These are phyloP conservation scores for Notodonta ziczac DNA, from an alignment of 2,888 invertebrate species.

Conservation along the genomic window DNA sequence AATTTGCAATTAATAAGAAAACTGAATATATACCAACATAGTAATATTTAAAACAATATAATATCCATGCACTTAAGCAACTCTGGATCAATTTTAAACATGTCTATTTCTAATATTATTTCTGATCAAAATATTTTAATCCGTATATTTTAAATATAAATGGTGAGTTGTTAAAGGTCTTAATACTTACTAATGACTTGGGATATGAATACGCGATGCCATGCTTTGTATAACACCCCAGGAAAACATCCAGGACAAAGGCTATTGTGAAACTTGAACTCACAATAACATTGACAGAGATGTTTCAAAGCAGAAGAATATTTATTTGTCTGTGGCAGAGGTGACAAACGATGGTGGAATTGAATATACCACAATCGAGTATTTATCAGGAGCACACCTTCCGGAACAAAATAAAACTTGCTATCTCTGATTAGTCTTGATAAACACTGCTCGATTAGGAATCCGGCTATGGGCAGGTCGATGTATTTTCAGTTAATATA, in stretches of 20 bases:
- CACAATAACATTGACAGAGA: conserved; percentile 19
- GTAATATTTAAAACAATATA: no score
- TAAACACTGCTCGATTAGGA: not conserved
- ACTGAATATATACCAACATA: no score
- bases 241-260: conserved; percentile 51
- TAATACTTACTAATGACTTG: conserved; percentile 16
- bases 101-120: no score
- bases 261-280: conserved; percentile 41
- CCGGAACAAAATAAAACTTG: not conserved
- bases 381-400: not conserved
- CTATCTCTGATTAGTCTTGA: not conserved
- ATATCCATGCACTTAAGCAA: no score
- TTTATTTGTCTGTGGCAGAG: conserved; percentile 1
- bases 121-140: no score
- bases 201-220: conserved; percentile 26
- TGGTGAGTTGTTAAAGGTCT: conserved; percentile 20
- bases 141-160: not conserved
- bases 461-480: not conserved
- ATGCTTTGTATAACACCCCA: conserved; percentile 20
- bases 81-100: no score
- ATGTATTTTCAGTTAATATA: no score
- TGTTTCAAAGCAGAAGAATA: conserved; percentile 18
- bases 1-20: no score
- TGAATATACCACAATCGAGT: conserved; percentile 9
- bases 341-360: conserved; percentile 17